Evolutionary conservation across 2,113 vertebrate species (phyloP).

Genomic region (Crotalus helleri): DNA sequence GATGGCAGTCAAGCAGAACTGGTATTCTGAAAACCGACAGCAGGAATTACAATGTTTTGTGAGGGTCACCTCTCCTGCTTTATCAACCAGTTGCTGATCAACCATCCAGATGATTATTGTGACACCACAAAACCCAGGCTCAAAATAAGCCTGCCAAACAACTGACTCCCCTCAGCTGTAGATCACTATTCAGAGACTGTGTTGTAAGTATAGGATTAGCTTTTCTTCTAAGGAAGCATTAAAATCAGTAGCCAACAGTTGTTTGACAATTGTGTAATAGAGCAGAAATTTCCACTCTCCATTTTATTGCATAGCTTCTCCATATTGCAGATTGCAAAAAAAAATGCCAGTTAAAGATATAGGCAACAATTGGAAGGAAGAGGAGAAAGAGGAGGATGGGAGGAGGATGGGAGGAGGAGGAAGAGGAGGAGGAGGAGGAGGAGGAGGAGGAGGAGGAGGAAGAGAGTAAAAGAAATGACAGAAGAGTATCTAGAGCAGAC

Average conservation of each 20-base stretch:
- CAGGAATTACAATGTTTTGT: background rate
- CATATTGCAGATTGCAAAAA: background rate
- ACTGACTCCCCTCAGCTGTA: background rate
- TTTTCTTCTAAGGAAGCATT: background rate
- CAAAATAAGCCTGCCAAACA: background rate
- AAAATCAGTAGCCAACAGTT: background rate
- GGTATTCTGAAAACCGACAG: background rate
- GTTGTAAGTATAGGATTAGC: background rate
- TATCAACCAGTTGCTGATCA: background rate
- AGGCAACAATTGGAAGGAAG: background rate
- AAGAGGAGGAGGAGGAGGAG: too few species aligned
- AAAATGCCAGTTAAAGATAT: background rate
- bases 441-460: too few species aligned
- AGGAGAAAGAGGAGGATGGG: fast-evolving
- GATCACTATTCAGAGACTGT: background rate
- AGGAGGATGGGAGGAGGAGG: too few species aligned
- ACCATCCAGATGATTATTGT: background rate
- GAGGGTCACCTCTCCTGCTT: background rate
- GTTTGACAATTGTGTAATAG: background rate
- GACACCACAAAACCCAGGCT: background rate
- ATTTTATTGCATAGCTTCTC: background rate
- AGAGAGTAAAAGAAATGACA: background rate
- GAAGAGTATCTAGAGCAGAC: background rate
- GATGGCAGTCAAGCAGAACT: background rate
- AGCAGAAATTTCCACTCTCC: background rate